Percentiles rank a stretch among this genome's conserved stretches.
Evolutionary conservation across 2,888 invertebrate genomes (phyloP).

Genomic region (Trichogramma evanescens): DNA sequence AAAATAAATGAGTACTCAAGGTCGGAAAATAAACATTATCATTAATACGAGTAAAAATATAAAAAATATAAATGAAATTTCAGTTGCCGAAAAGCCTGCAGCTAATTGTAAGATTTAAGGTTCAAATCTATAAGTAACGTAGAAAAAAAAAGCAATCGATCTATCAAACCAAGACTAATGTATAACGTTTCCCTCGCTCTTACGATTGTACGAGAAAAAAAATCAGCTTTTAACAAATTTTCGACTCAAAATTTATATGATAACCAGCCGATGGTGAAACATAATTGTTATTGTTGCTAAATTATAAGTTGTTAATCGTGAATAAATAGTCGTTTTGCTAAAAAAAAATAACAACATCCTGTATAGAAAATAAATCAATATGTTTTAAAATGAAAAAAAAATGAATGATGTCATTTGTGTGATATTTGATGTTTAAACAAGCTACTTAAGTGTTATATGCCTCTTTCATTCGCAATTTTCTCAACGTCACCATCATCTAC

Average conservation of each 20-base stretch:
- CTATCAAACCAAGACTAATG: constrained; percentile 18
- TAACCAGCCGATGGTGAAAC: constrained; percentile 16
- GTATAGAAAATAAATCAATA: too few species aligned
- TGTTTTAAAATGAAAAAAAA: too few species aligned
- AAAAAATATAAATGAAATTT: constrained; percentile 2
- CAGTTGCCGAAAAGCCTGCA: constrained; percentile 18
- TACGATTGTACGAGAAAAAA: constrained; percentile 3
- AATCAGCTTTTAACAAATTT: constrained; percentile 10
- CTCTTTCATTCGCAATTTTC: too few species aligned
- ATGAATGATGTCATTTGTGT: too few species aligned
- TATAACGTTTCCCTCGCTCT: constrained; percentile 20
- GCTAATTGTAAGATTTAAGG: constrained; percentile 8
- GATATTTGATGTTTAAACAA: too few species aligned
- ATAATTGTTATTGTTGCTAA: constrained; percentile 39
- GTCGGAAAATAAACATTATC: constrained; percentile 4
- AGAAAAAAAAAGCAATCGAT: constrained; percentile 5
- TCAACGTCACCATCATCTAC: too few species aligned
- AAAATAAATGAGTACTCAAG: constrained; percentile 4
- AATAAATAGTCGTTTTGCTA: constrained; percentile 35
- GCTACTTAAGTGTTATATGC: too few species aligned
- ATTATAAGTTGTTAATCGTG: constrained; percentile 39
- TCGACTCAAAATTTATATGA: constrained; percentile 6
- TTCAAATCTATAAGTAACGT: constrained; percentile 2
- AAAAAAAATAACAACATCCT: constrained; percentile 14
- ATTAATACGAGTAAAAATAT: constrained; percentile 2